These are phyloP conservation scores for Balanococcus diminutus DNA, from an alignment of 2,888 invertebrate genomes.

Conservation along the genomic window DNA sequence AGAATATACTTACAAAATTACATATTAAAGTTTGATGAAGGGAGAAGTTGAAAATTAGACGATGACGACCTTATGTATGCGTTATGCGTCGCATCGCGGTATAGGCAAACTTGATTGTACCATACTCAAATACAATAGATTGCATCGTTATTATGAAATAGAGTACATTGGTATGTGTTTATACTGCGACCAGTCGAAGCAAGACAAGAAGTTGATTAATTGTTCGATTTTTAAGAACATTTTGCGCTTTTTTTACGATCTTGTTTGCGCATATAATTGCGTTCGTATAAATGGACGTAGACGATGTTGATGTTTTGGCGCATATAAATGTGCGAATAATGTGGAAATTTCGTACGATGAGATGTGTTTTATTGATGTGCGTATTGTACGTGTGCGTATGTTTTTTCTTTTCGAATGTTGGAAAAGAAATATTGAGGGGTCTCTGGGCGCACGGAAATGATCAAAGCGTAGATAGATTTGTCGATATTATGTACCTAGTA, in stretches of 20 bases:
- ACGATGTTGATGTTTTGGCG: conserved; percentile 28
- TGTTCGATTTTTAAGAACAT: conserved; percentile 20
- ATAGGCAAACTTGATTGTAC: background rate
- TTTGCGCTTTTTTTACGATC: background rate
- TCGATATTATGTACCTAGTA: too few species aligned
- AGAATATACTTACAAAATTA: background rate
- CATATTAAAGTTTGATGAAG: background rate
- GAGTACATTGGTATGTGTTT: background rate
- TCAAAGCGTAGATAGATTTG: background rate
- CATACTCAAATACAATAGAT: background rate
- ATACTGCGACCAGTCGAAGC: background rate
- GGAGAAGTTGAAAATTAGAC: background rate
- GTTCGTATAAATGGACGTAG: background rate
- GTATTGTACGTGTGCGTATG: background rate
- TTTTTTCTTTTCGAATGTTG: background rate
- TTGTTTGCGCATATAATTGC: background rate
- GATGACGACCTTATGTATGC: background rate
- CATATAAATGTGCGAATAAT: background rate
- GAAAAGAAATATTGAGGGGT: background rate
- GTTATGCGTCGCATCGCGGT: background rate
- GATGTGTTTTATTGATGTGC: conserved; percentile 9
- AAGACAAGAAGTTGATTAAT: conserved; percentile 1
- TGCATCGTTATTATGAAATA: background rate
- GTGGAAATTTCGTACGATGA: background rate
- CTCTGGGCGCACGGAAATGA: background rate